Conservation (phyloP, 2,888 invertebrate genomes). For the Dynastes maya region DNA sequence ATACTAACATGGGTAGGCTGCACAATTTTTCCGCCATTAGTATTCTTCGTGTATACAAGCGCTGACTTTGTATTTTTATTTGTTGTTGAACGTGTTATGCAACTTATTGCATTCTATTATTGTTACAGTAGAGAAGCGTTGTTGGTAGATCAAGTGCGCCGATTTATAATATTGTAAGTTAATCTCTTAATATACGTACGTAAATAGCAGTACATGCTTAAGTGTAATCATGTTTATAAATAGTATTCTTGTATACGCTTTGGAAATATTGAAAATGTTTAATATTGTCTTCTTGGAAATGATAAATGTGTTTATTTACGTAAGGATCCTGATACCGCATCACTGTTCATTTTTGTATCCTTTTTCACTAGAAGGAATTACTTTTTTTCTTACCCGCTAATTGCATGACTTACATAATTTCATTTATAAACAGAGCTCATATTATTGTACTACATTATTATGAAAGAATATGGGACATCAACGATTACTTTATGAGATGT, state of each 20-base stretch:
- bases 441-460: too few relatives aligned
- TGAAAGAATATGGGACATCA: too few relatives aligned
- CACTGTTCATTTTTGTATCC: too few relatives aligned
- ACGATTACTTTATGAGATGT: too few relatives aligned
- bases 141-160: neutral
- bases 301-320: constrained; percentile 1
- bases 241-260: neutral
- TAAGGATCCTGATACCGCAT: neutral
- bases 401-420: too few relatives aligned
- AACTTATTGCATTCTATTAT: constrained; percentile 34
- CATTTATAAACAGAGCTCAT: too few relatives aligned
- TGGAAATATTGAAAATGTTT: neutral
- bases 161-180: constrained; percentile 14
- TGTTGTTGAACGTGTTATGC: constrained; percentile 18
- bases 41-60: constrained; percentile 6
- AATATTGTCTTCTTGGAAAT: neutral
- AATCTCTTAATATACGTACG: neutral
- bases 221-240: neutral
- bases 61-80: constrained; percentile 20
- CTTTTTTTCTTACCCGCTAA: too few relatives aligned
- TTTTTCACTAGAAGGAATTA: too few relatives aligned
- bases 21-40: constrained; percentile 19
- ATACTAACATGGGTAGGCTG: constrained; percentile 1
- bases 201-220: neutral
- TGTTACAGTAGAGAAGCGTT: constrained; percentile 16